phyloP scores from a whole-genome alignment of 2,113 vertebrate genomes.

The Clupea harengus region DNA sequence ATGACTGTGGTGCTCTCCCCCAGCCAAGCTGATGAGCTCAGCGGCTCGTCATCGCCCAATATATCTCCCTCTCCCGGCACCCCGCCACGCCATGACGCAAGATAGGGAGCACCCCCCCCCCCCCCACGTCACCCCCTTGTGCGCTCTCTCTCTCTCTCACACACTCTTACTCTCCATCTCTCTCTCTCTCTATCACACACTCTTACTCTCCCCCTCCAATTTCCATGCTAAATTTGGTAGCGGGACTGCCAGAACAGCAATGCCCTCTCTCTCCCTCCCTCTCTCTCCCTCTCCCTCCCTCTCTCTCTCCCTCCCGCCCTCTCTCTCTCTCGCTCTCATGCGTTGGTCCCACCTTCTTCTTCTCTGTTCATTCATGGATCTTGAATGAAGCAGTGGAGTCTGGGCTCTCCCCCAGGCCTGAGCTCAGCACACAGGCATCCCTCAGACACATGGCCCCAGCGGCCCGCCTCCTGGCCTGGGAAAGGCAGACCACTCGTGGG shows the following conservation, averaged over 20 bases:
- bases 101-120: background rate
- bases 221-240: conserved; percentile 69
- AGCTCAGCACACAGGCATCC: conserved; percentile 60
- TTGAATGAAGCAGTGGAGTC: background rate
- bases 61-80: background rate
- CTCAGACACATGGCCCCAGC: background rate
- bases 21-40: conserved; percentile 6
- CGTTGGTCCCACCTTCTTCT: background rate
- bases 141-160: background rate
- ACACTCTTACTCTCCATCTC: background rate
- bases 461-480: conserved; percentile 36
- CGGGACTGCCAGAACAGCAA: conserved; percentile 22
- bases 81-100: background rate
- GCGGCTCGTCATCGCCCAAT: background rate
- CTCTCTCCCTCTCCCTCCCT: conserved; percentile 10
- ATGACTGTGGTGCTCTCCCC: background rate
- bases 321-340: background rate
- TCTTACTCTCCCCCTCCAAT: conserved; percentile 29
- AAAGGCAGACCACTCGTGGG: conserved; percentile 37
- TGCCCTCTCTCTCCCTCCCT: conserved; percentile 16
- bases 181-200: too few relatives aligned
- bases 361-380: conserved; percentile 37
- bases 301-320: background rate
- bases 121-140: background rate
- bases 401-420: conserved; percentile 52